A percentile compares a stretch with the other conserved stretches of the same genome.
Conservation (phyloP, 2,797 vertebrate species). For the Alauda arvensis region DNA sequence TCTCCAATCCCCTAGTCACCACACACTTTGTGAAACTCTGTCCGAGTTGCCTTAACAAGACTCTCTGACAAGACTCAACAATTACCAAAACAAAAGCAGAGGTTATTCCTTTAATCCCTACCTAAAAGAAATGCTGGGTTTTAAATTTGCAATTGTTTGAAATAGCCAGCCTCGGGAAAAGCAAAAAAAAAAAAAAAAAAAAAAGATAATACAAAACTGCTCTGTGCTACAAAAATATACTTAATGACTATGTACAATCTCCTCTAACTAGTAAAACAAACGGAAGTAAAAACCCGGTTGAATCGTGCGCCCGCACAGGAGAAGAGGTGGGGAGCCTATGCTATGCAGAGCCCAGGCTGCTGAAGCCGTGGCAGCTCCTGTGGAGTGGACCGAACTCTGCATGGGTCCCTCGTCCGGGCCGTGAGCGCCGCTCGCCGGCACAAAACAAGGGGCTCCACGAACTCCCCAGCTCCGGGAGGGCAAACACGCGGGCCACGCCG, state of each 20-base stretch:
- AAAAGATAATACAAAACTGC: neutral
- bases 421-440: accelerated
- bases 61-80: neutral
- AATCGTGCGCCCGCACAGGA: neutral
- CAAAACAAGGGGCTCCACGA: accelerated
- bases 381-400: accelerated
- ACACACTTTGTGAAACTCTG: neutral
- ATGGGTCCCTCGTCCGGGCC: neutral
- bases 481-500: neutral
- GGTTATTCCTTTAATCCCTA: neutral
- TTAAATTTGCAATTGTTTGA: neutral
- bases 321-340: neutral
- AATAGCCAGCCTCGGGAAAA: neutral
- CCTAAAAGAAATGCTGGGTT: neutral
- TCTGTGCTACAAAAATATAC: neutral
- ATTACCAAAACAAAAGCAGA: neutral
- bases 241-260: neutral
- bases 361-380: neutral
- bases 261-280: neutral
- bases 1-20: neutral
- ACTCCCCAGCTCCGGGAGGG: neutral
- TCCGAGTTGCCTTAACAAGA: neutral
- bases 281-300: neutral
- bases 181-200: neutral
- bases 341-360: neutral